Base-by-base conservation (phyloP, 2,888 invertebrate species). In the Xestia sexstrigata region DNA sequence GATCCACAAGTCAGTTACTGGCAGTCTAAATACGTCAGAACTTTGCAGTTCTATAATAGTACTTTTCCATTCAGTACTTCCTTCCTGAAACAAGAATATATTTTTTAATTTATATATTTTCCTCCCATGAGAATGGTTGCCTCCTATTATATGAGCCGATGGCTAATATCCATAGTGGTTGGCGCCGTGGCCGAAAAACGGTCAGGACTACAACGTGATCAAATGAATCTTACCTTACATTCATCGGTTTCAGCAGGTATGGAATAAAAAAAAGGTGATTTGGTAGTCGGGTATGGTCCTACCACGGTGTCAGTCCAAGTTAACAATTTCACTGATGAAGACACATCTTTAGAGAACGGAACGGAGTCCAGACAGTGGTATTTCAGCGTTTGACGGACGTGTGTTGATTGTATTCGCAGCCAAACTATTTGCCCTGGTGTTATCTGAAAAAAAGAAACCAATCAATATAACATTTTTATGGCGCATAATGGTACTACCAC, bases 1-100 rank as follows among this genome's bases (percentile, higher is more conserved):
- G 17, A 91, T 89, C 62, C 76, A 76, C 26, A 91, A 81, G 70
- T 91, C 91, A 7, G 80, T 78, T 2, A 91, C 80, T 8, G 91
- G 91, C 39, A 91, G 55, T 58, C 89, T 87, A 2, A 83, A 47
- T 0, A 77, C 75, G 2, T 77, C 55, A 11, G 68, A 47, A 69
- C 78, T 87, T 60, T 66, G 76, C 2, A 91, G 20, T 9, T 52
- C 47, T 47, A 91, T 90, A 45, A 86, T 62, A 3, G 47, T n/a
- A 42, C 74, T 71, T 55, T 49, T 70, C 72, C n/a, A 65, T 9
- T 68, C 74, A 52, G n/a, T 60, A 68, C 62, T 52, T 39, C 78
- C 83, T 74, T 70, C 67, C 83, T 83, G 83, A 65, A 83, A 82
- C 7, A 67, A 23, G 4, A 60, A 45, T 63, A 39, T 63, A 26